These are phyloP conservation scores for Pinna nobilis DNA, from an alignment of 1,140 invertebrate genomes.

Conservation along the genomic window DNA sequence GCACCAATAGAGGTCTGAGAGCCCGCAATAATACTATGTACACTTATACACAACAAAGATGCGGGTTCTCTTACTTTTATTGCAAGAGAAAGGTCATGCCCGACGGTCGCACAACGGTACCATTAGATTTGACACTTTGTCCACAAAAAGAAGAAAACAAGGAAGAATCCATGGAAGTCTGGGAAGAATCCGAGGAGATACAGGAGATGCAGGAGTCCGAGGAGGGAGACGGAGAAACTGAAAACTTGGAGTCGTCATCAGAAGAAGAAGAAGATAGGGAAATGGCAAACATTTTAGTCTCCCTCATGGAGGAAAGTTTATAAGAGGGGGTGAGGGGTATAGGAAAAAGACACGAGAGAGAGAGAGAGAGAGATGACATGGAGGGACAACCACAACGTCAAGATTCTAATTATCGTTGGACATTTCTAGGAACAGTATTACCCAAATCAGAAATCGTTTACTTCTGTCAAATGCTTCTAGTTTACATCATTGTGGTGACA, in stretches of 20 bases:
- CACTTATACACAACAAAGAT: conserved; percentile 25
- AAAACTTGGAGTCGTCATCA: too few species aligned
- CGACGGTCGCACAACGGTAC: conserved; percentile 25
- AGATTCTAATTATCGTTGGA: not conserved
- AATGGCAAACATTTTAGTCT: not conserved
- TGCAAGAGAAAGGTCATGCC: conserved; percentile 30
- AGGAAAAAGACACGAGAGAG: not conserved
- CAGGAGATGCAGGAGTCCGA: too few species aligned
- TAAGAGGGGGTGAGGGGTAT: not conserved
- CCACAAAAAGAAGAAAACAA: conserved; percentile 2
- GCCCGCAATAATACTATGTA: conserved; percentile 13
- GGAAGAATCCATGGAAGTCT: not conserved
- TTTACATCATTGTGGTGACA: conserved; percentile 32
- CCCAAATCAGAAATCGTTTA: conserved; percentile 38
- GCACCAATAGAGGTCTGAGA: conserved; percentile 17
- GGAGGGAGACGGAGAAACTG: too few species aligned
- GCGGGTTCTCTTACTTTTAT: conserved; percentile 34
- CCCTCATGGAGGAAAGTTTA: not conserved
- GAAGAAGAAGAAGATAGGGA: not conserved
- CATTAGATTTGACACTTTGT: conserved; percentile 27
- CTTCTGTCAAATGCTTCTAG: conserved; percentile 37
- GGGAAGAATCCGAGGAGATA: too few species aligned
- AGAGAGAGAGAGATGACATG: too few species aligned
- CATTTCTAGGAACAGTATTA: conserved; percentile 1
- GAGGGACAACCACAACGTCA: not conserved